These are phyloP conservation scores for Danaus plexippus DNA, from an alignment of 1,140 invertebrate species.

Conservation along the genomic window DNA sequence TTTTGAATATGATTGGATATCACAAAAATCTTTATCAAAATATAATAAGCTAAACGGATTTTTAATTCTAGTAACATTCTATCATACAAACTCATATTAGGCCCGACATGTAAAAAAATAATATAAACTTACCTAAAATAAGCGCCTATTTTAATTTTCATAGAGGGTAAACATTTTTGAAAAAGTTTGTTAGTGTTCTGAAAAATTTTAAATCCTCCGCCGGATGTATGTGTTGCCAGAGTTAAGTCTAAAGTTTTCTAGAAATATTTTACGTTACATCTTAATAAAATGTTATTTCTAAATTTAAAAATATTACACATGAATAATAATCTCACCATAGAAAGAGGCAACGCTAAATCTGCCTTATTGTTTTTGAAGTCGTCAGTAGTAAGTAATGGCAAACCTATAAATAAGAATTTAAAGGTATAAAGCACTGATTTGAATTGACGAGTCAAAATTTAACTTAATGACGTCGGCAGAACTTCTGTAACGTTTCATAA, in stretches of 20 bases:
- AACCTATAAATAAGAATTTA: slow-evolving; percentile 19
- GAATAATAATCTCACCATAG: too few relatives aligned
- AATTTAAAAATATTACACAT: too few relatives aligned
- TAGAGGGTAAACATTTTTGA: slow-evolving; percentile 32
- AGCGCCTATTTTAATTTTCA: slow-evolving; percentile 36
- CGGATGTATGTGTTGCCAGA: slow-evolving; percentile 25
- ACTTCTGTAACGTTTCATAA: not conserved
- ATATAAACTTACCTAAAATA: slow-evolving; percentile 40
- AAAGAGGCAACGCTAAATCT: slow-evolving; percentile 19
- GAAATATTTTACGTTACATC: slow-evolving; percentile 8
- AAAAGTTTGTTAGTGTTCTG: slow-evolving; percentile 12
- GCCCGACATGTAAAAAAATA: not conserved
- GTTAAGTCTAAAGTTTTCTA: slow-evolving; percentile 36
- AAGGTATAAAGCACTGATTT: slow-evolving; percentile 5
- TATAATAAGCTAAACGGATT: too few relatives aligned
- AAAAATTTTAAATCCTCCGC: slow-evolving; percentile 31
- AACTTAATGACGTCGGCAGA: too few relatives aligned
- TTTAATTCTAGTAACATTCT: too few relatives aligned
- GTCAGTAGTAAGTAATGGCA: slow-evolving; percentile 28
- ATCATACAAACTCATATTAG: too few relatives aligned
- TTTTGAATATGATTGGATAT: too few relatives aligned
- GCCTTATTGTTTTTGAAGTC: slow-evolving; percentile 14
- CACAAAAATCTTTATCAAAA: too few relatives aligned
- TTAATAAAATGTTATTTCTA: too few relatives aligned
- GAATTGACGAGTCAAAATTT: too few relatives aligned